Evolutionary conservation across 2,888 invertebrate genomes (phyloP).

Genomic region (Steinernema carpocapsae): DNA sequence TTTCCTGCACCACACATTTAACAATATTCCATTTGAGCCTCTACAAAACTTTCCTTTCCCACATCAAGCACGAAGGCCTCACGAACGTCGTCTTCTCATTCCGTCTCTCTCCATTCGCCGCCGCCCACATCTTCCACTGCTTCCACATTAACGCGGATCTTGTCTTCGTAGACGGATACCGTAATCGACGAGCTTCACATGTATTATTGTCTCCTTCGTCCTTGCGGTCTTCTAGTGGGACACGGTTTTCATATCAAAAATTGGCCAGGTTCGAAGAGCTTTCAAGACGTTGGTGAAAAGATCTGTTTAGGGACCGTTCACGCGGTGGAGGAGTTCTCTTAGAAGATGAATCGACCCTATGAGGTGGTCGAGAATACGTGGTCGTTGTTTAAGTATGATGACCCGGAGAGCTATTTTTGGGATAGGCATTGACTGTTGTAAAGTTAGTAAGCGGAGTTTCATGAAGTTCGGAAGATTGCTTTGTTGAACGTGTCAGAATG

Average conservation of each 20-base stretch:
- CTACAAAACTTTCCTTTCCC: not conserved
- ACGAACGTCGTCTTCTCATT: conserved; percentile 11
- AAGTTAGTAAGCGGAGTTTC: too few species aligned
- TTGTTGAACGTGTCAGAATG: too few species aligned
- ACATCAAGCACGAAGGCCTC: conserved; percentile 16
- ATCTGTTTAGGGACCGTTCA: not conserved
- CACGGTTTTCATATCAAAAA: not conserved
- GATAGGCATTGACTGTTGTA: not conserved
- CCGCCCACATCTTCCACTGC: conserved; percentile 19
- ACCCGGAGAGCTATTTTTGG: conserved; percentile 8
- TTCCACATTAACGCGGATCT: conserved; percentile 17
- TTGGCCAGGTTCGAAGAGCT: conserved; percentile 5
- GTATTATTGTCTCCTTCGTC: conserved; percentile 10
- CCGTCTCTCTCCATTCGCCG: not conserved
- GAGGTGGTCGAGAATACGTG: conserved; percentile 4
- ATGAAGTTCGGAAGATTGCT: too few species aligned
- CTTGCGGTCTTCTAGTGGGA: not conserved
- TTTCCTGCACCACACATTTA: too few species aligned
- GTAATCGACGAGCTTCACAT: conserved; percentile 16
- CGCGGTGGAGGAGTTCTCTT: not conserved
- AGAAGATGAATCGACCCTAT: not conserved
- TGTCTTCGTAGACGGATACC: conserved; percentile 29
- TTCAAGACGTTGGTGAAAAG: not conserved
- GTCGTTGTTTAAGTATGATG: conserved; percentile 2
- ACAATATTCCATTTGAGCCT: not conserved